Conservation (phyloP, 1,140 invertebrate species). For the Bombus polaris region DNA sequence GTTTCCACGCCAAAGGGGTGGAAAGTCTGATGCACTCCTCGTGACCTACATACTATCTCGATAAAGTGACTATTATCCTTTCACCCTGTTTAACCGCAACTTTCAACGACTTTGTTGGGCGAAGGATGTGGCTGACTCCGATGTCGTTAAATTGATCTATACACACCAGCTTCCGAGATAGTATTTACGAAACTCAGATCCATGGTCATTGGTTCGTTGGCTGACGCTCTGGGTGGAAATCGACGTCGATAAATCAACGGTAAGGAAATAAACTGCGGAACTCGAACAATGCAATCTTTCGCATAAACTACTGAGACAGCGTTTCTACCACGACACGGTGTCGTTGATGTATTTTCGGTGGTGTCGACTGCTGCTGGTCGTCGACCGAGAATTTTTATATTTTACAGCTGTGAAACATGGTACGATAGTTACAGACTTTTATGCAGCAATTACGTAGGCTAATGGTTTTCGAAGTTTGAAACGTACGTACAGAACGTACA, state of each 20-base stretch:
- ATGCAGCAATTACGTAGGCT: neutral
- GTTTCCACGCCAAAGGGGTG: neutral
- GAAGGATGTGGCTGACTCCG: neutral
- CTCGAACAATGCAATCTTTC: neutral
- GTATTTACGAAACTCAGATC: neutral
- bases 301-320: neutral
- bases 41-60: neutral
- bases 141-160: conserved; percentile 30
- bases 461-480: neutral
- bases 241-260: conserved; percentile 1
- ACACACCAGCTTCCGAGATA: neutral
- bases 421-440: neutral
- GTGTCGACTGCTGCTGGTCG: neutral
- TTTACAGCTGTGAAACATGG: neutral
- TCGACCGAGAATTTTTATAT: neutral
- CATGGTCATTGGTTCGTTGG: neutral
- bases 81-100: neutral
- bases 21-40: neutral
- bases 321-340: neutral
- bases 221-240: neutral
- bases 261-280: conserved; percentile 8
- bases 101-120: neutral
- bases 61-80: conserved; percentile 6
- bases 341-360: neutral
- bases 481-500: no score